phyloP scores from a whole-genome alignment of 2,113 vertebrate genomes.

The Heptranchias perlo region DNA sequence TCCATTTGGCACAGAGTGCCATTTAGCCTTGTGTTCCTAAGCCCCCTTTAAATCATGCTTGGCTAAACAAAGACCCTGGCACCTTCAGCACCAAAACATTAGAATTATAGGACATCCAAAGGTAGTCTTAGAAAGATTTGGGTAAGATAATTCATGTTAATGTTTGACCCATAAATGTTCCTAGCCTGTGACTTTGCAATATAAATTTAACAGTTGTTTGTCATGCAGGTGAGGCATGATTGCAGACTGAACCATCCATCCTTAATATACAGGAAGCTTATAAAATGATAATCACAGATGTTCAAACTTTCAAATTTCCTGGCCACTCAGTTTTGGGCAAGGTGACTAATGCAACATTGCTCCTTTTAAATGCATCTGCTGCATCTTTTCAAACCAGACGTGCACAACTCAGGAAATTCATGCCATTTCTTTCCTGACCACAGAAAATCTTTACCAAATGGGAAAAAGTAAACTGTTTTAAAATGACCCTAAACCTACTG shows the following conservation, averaged over 20 bases:
- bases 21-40: background rate
- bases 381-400: background rate
- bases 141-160: background rate
- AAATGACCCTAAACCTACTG: background rate
- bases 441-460: background rate
- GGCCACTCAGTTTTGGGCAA: background rate
- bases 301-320: background rate
- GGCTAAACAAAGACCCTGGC: background rate
- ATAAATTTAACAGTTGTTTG: background rate
- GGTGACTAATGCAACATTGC: background rate
- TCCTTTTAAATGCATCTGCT: background rate
- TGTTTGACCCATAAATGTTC: background rate
- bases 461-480: background rate
- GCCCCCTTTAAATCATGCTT: too few relatives aligned
- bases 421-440: background rate
- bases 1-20: background rate
- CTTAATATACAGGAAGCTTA: background rate
- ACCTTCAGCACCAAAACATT: background rate
- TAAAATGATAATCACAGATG: background rate
- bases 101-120: background rate
- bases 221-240: background rate
- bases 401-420: background rate
- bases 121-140: background rate
- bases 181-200: background rate
- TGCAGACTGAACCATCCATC: background rate